These are phyloP conservation scores for Nezara viridula DNA, from an alignment of 2,888 invertebrate genomes.

Conservation along the genomic window DNA sequence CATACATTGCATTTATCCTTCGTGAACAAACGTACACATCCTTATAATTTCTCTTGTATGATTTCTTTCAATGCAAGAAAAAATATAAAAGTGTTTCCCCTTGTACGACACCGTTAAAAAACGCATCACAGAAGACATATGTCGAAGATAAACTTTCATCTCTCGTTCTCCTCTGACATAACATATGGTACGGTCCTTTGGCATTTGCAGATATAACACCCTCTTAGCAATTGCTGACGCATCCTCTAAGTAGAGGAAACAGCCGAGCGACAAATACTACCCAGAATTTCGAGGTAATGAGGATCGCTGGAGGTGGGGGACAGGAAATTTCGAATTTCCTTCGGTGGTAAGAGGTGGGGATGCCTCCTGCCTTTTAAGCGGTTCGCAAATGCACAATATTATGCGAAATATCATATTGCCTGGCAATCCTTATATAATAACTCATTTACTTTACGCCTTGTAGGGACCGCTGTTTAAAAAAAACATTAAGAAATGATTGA, in stretches of 20 bases:
- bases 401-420: background rate
- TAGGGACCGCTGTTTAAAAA: no score
- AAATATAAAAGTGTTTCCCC: no score
- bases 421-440: background rate
- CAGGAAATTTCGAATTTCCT: conserved; percentile 33
- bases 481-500: no score
- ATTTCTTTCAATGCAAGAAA: no score
- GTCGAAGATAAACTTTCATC: no score
- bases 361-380: background rate
- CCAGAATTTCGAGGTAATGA: conserved; percentile 2
- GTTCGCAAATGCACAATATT: background rate
- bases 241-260: background rate
- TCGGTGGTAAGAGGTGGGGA: background rate
- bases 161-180: background rate
- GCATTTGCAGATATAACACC: background rate
- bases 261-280: background rate
- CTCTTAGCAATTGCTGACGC: background rate
- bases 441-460: no score
- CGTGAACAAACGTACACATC: background rate
- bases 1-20: background rate
- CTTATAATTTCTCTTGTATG: no score
- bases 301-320: background rate
- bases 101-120: no score
- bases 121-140: no score
- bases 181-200: background rate